Evolutionary conservation across 2,888 invertebrate genomes (phyloP), one percentile per base, ranked within the genome.

Genomic region (Tachina grossa): DNA sequence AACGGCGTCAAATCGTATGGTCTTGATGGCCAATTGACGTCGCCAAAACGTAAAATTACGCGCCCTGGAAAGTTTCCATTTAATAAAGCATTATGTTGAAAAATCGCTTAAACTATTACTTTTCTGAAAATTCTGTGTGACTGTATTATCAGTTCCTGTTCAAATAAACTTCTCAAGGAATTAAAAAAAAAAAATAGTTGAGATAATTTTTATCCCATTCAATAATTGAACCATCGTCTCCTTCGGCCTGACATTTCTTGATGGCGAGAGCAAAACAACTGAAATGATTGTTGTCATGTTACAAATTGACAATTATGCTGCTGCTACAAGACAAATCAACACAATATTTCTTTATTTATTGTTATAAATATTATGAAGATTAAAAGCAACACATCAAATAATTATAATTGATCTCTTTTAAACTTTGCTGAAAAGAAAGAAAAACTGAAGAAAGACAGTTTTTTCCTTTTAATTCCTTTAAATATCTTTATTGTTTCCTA

Each of bases 361-460:
- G 31, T 31, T 31, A 31, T 31, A 11, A 59, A 39, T 39, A 39
- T 76, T 45, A 55, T 76, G 51, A 19, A 19, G 74, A 63, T 63
- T 51, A 78, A 31, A 14, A 41, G 43, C 19, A n/a, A 19, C 4
- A 1, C 16, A 16, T 39, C 8, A 51, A 51, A n/a, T 31, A 31
- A 31, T 31, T 31, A 6, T 51, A 31, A 65, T 57, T 80, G 63
- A 72, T 72, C 72, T 72, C 72, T 72, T 72, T 53, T 63, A 2
- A 68, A 31, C 22, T 51, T 71, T 53, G 1, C 22, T 53, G 9
- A 43, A 2, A 19, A 41, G 6, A 53, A 66, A 31, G 31, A 31
- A 31, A 31, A 31, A 31, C 31, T 6, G 31, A 31, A 31, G 31
- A 31, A 31, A 31, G 6, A 6, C 5, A 6, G 6, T 31, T 1